Evolutionary conservation across 1,140 invertebrate genomes (phyloP).

Genomic region (Tetranychus urticae): DNA sequence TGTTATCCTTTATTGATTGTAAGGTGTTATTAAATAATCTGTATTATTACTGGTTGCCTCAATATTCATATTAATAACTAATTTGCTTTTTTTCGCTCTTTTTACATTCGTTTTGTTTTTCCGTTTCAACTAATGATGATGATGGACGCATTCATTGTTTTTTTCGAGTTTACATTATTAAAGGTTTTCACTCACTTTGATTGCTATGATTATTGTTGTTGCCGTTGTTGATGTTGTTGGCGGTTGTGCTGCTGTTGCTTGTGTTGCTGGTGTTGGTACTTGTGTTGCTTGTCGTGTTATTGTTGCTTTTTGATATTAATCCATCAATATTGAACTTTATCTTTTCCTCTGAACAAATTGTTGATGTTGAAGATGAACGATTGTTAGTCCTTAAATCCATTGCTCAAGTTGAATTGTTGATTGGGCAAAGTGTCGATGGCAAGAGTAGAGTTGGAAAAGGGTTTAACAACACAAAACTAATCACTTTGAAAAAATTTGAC

Average conservation of each 20-base stretch:
- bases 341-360: neutral
- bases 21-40: neutral
- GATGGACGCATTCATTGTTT: neutral
- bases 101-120: too few relatives aligned
- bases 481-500: too few relatives aligned
- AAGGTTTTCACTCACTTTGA: too few relatives aligned
- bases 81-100: too few relatives aligned
- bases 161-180: too few relatives aligned
- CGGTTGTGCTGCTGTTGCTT: neutral
- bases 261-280: neutral
- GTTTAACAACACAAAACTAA: too few relatives aligned
- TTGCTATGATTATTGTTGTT: too few relatives aligned
- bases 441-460: too few relatives aligned
- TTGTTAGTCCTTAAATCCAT: neutral
- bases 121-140: neutral
- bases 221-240: neutral
- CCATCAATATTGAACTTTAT: constrained; percentile 5
- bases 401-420: neutral
- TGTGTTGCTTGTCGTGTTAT: neutral
- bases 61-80: neutral
- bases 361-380: neutral
- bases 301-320: neutral
- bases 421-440: too few relatives aligned
- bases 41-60: too few relatives aligned
- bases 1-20: neutral